Conservation (phyloP, 2,797 vertebrate genomes). For the Carduelis carduelis region DNA sequence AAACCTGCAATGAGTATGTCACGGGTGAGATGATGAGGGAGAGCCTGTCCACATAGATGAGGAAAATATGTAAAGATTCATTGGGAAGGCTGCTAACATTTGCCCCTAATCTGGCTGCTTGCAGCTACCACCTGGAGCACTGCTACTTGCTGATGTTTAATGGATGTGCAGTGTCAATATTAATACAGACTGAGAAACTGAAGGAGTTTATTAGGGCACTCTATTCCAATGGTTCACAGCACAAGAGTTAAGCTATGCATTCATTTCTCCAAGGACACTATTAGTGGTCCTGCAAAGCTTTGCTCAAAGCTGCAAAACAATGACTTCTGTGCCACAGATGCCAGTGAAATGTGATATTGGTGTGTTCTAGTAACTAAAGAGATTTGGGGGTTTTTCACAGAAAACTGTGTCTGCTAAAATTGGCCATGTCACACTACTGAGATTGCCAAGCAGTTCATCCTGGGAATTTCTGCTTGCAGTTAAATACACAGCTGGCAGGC, state of each 20-base stretch:
- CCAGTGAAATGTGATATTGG: background rate
- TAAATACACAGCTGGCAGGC: background rate
- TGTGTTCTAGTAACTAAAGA: background rate
- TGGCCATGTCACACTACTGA: background rate
- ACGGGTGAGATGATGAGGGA: background rate
- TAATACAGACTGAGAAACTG: background rate
- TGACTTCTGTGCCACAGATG: background rate
- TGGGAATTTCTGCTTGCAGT: background rate
- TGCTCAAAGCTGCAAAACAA: background rate
- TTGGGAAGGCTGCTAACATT: background rate
- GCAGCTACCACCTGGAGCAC: background rate
- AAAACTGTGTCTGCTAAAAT: background rate
- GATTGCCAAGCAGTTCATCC: background rate
- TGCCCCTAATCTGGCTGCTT: background rate
- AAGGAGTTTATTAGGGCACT: background rate
- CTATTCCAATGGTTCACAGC: background rate
- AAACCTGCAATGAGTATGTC: background rate
- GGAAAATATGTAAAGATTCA: background rate
- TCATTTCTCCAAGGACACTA: background rate
- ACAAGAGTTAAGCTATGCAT: background rate
- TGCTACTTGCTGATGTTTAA: background rate
- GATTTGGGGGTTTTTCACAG: background rate
- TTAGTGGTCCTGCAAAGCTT: background rate
- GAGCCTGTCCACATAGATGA: background rate
- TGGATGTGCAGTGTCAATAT: background rate